Percentiles rank a stretch among this genome's conserved stretches.
Evolutionary conservation across 2,797 vertebrate species (phyloP).

Genomic region (Fratercula arctica): DNA sequence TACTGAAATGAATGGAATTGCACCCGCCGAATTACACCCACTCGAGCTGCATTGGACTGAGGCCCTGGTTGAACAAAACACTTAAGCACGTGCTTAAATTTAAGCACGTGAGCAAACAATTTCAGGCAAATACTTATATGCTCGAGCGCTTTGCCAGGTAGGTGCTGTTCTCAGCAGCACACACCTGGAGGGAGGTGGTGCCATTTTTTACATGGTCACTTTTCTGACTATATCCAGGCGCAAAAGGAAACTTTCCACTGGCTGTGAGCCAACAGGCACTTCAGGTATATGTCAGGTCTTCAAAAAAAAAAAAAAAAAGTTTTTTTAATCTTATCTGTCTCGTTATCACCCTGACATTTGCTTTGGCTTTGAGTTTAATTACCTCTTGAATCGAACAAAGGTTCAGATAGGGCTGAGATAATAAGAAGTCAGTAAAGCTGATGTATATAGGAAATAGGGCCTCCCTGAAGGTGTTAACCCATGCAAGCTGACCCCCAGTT

Average conservation of each 20-base stretch:
- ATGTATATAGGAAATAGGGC: constrained; percentile 61
- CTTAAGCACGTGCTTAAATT: constrained; percentile 47
- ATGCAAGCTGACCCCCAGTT: constrained; percentile 61
- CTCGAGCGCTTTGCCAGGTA: constrained; percentile 46
- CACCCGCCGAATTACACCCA: background rate
- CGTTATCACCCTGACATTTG: constrained; percentile 78
- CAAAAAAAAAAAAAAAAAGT: background rate
- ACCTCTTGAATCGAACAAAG: constrained; percentile 75
- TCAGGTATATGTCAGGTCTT: constrained; percentile 55
- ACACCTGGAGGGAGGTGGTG: constrained; percentile 4
- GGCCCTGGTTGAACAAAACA: constrained; percentile 38
- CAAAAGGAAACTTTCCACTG: constrained; percentile 64
- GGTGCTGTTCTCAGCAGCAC: constrained; percentile 15
- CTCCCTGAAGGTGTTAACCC: constrained; percentile 67
- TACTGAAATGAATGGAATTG: constrained; percentile 50
- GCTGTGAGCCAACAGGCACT: constrained; percentile 31
- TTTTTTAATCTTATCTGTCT: constrained; percentile 58
- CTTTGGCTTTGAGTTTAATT: constrained; percentile 77
- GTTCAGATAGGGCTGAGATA: constrained; percentile 58
- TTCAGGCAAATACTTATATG: constrained; percentile 42
- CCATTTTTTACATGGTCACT: constrained; percentile 20
- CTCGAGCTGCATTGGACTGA: background rate
- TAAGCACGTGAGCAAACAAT: constrained; percentile 58
- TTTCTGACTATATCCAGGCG: background rate
- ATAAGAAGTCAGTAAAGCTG: constrained; percentile 59